phyloP scores from a whole-genome alignment of 2,113 vertebrate genomes.

The Dicaeum eximium region DNA sequence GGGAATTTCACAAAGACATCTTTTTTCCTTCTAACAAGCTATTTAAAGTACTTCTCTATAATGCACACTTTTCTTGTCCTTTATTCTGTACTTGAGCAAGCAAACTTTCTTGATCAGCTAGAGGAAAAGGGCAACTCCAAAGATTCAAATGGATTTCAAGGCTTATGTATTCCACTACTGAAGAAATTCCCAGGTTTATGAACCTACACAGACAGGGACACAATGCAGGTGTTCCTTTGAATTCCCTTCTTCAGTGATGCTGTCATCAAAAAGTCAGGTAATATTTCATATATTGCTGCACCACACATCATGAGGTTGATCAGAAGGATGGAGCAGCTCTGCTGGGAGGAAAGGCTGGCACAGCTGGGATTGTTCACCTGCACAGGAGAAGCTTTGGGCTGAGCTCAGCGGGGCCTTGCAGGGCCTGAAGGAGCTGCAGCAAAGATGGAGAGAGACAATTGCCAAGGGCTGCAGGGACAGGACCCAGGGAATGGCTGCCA shows the following conservation, averaged over 20 bases:
- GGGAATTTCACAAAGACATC: neutral
- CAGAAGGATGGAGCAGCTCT: neutral
- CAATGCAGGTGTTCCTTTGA: fast-evolving
- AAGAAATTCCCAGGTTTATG: neutral
- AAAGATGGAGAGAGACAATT: neutral
- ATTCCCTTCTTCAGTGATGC: neutral
- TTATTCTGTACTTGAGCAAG: neutral
- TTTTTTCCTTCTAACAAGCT: neutral
- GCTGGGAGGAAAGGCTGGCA: neutral
- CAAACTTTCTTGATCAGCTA: neutral
- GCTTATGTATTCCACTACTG: neutral
- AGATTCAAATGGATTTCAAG: neutral
- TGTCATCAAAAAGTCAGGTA: neutral
- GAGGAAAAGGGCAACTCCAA: neutral
- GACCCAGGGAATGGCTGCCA: neutral
- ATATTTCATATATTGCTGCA: neutral
- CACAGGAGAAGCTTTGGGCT: neutral
- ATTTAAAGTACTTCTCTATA: neutral
- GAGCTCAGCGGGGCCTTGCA: neutral
- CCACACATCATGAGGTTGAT: too few relatives aligned
- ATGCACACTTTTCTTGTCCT: neutral
- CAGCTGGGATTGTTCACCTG: neutral
- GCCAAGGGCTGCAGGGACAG: neutral
- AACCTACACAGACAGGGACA: fast-evolving
- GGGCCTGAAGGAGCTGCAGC: neutral